Conservation (phyloP, 2,797 vertebrate genomes). For the Pelochelys cantorii region DNA sequence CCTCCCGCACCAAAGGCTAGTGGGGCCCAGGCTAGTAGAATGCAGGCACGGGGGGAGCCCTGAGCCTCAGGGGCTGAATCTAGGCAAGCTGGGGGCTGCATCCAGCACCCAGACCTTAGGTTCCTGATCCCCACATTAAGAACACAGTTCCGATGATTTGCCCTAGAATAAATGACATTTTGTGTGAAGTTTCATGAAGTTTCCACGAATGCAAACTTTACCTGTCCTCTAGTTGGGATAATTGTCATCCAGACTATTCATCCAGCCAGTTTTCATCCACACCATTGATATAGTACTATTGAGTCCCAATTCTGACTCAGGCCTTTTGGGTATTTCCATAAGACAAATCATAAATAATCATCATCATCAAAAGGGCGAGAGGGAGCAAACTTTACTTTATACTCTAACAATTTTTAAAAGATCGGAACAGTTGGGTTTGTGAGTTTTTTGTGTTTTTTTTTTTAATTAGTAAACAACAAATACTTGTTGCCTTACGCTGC, state of each 20-base stretch:
- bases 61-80: too few relatives aligned
- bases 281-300: fast-evolving
- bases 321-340: fast-evolving
- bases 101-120: too few relatives aligned
- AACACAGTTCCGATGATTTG: background rate
- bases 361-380: background rate
- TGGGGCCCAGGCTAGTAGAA: too few relatives aligned
- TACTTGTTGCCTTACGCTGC: fast-evolving
- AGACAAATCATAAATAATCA: background rate
- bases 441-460: too few relatives aligned
- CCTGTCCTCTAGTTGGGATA: fast-evolving
- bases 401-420: background rate
- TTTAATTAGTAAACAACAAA: background rate
- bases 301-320: background rate
- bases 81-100: too few relatives aligned
- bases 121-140: background rate
- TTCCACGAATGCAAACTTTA: fast-evolving
- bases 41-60: too few relatives aligned
- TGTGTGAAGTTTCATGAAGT: background rate
- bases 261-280: background rate
- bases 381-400: background rate
- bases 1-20: too few relatives aligned
- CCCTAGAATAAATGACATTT: background rate
- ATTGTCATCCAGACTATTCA: background rate
- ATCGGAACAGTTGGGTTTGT: too few relatives aligned